A percentile compares a stretch with the other conserved stretches of the same genome.
phyloP scores from a whole-genome alignment of 1,140 invertebrate genomes.

The Manduca sexta region DNA sequence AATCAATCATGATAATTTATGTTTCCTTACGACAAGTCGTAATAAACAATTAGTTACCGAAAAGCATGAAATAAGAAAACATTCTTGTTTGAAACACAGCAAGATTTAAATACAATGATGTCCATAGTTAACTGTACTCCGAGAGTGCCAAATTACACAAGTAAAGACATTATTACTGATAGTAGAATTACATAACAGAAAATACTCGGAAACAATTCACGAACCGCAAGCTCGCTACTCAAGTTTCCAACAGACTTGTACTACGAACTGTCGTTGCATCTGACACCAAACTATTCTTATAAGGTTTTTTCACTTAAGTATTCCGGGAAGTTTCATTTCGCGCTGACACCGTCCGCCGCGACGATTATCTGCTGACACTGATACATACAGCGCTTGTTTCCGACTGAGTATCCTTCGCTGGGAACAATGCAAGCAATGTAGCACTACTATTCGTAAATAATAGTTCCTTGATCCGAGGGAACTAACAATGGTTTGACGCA shows the following conservation, averaged over 20 bases:
- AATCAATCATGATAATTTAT: not conserved
- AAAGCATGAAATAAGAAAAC: too few species aligned
- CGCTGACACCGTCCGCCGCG: constrained; percentile 22
- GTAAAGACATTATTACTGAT: too few species aligned
- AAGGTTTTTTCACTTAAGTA: constrained; percentile 41
- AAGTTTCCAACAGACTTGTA: constrained; percentile 46
- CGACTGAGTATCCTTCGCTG: constrained; percentile 14
- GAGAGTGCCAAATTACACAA: too few species aligned
- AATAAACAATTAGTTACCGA: too few species aligned
- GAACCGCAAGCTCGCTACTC: not conserved
- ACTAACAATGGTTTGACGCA: constrained; percentile 50
- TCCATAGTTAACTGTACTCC: too few species aligned
- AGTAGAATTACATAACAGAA: too few species aligned
- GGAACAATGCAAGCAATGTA: constrained; percentile 32
- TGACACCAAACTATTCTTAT: constrained; percentile 53
- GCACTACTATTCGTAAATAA: constrained; percentile 15
- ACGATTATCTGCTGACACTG: constrained; percentile 30
- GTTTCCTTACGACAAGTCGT: not conserved
- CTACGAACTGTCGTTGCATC: constrained; percentile 46
- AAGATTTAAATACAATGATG: too few species aligned
- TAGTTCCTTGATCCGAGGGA: constrained; percentile 13
- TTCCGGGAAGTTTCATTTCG: constrained; percentile 41
- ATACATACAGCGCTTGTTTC: constrained; percentile 27
- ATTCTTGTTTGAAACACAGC: too few species aligned
- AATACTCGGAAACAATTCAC: not conserved